Percentiles rank a stretch among this genome's conserved stretches.
Conservation (phyloP, 1,140 invertebrate species). For the Drosophila kikkawai region DNA sequence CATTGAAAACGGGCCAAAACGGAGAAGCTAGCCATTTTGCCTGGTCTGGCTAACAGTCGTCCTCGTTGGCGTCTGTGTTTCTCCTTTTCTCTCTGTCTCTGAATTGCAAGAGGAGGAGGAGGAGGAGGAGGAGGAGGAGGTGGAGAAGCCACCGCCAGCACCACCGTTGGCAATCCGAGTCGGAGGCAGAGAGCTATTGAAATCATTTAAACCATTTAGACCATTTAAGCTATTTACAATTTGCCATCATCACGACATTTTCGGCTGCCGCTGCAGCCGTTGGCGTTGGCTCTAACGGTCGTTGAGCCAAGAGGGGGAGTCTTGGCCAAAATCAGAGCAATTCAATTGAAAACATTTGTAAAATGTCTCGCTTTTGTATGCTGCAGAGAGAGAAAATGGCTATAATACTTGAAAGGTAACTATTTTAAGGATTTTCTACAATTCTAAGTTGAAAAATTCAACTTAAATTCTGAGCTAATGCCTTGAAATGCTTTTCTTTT, state of each 20-base stretch:
- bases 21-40: slow-evolving; percentile 53
- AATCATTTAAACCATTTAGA: slow-evolving; percentile 84
- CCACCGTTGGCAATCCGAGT: slow-evolving; percentile 33
- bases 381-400: background rate
- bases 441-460: too few species aligned
- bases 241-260: slow-evolving; percentile 85
- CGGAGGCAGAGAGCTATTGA: slow-evolving; percentile 78
- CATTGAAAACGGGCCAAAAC: slow-evolving; percentile 81
- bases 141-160: slow-evolving; percentile 5
- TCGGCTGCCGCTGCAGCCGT: slow-evolving; percentile 66
- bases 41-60: slow-evolving; percentile 41
- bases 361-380: slow-evolving; percentile 76
- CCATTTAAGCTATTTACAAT: slow-evolving; percentile 85
- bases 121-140: background rate
- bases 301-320: slow-evolving; percentile 26
- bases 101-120: background rate
- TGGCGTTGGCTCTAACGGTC: slow-evolving; percentile 63
- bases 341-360: slow-evolving; percentile 84
- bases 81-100: slow-evolving; percentile 15
- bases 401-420: too few species aligned
- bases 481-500: background rate
- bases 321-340: slow-evolving; percentile 81
- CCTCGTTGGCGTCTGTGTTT: slow-evolving; percentile 45
- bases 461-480: too few species aligned
- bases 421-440: background rate